phyloP scores from a whole-genome alignment of 2,888 invertebrate genomes.

The Odontocerum albicorne region DNA sequence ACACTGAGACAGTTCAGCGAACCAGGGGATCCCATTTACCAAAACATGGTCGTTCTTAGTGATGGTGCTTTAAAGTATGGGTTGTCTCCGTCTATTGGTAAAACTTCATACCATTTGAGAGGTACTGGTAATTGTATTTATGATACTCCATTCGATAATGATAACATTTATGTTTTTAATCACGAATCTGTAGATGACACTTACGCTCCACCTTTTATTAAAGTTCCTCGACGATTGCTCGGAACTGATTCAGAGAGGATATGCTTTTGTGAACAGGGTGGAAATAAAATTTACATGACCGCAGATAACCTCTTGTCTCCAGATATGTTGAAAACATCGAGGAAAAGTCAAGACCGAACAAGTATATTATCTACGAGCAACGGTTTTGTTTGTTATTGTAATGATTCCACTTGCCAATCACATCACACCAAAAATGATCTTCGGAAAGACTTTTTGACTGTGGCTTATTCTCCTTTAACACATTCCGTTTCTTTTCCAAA shows the following conservation, averaged over 20 bases:
- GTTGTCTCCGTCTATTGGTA: background rate
- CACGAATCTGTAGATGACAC: conserved; percentile 50
- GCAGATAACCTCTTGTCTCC: conserved; percentile 50
- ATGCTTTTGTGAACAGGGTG: conserved; percentile 52
- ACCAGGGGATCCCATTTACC: conserved; percentile 21
- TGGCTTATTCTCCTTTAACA: conserved; percentile 18
- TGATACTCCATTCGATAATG: conserved; percentile 50
- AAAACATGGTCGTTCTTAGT: conserved; percentile 22
- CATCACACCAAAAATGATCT: conserved; percentile 45
- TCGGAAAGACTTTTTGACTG: background rate
- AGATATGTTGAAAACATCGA: too few relatives aligned
- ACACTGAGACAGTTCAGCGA: conserved; percentile 17
- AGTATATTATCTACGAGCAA: conserved; percentile 42
- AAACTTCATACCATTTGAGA: conserved; percentile 48
- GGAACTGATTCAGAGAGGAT: conserved; percentile 55
- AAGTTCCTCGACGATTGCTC: conserved; percentile 44
- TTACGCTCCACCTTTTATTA: conserved; percentile 44
- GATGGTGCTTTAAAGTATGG: background rate
- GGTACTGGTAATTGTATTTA: conserved; percentile 56
- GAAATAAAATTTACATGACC: conserved; percentile 50
- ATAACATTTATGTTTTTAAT: conserved; percentile 54
- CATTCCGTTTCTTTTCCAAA: conserved; percentile 34
- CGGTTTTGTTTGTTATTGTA: conserved; percentile 55
- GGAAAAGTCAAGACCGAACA: conserved; percentile 38
- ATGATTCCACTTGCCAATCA: conserved; percentile 47